A percentile compares a stretch with the other conserved stretches of the same genome.
phyloP scores from a whole-genome alignment of 2,797 vertebrate species.

The Squalus acanthias region DNA sequence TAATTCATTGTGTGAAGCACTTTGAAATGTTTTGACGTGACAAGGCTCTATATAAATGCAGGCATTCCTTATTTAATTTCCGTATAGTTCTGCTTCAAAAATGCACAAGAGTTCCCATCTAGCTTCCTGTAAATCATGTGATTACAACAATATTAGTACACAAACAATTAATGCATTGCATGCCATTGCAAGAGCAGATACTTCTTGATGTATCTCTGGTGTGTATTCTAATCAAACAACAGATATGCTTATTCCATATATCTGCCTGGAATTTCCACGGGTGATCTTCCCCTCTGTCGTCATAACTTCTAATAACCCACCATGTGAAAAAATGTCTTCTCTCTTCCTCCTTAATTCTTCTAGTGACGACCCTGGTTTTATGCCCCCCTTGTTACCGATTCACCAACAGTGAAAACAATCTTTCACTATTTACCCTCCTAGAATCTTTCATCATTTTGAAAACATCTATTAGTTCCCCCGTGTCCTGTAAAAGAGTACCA shows the following conservation, averaged over 20 bases:
- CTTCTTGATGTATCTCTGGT: background rate
- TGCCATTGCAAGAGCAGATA: background rate
- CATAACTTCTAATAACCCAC: background rate
- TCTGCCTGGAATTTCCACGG: background rate
- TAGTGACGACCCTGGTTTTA: background rate
- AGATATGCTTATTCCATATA: background rate
- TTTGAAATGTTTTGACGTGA: background rate
- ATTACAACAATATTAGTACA: background rate
- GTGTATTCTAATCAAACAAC: background rate
- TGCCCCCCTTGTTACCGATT: too few relatives aligned
- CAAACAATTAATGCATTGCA: background rate
- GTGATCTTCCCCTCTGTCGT: background rate
- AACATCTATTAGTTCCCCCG: background rate
- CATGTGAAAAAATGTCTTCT: too few relatives aligned
- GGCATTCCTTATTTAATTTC: background rate
- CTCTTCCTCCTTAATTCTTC: background rate
- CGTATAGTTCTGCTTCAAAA: background rate
- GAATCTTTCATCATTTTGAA: background rate
- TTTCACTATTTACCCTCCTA: background rate
- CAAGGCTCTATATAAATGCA: background rate
- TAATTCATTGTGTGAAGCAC: background rate
- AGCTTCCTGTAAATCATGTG: background rate
- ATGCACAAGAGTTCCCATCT: background rate
- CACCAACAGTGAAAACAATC: background rate
- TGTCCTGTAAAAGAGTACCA: background rate